Evolutionary conservation across 2,113 vertebrate genomes (phyloP).

Genomic region (Isurus oxyrinchus): DNA sequence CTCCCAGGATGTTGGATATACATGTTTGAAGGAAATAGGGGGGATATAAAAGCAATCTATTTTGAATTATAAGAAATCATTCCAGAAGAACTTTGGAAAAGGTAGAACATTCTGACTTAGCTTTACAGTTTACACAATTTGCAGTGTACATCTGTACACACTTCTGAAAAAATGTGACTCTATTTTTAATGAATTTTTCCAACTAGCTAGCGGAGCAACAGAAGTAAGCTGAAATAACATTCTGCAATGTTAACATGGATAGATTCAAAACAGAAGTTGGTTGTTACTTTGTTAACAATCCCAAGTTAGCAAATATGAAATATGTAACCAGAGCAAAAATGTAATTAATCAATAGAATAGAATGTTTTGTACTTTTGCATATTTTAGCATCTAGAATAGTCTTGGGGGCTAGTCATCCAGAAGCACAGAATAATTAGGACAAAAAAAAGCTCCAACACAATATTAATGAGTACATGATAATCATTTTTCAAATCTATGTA

Average conservation of each 20-base stretch:
- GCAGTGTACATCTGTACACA: neutral
- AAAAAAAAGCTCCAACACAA: neutral
- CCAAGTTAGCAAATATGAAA: neutral
- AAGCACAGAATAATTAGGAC: slow-evolving; percentile 26
- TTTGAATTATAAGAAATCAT: neutral
- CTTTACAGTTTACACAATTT: neutral
- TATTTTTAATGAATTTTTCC: neutral
- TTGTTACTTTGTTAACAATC: neutral
- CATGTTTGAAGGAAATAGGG: neutral
- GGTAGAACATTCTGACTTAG: neutral
- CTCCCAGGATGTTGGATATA: neutral
- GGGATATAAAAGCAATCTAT: neutral
- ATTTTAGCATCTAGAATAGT: slow-evolving; percentile 29
- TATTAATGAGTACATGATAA: slow-evolving; percentile 31
- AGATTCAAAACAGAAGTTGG: neutral
- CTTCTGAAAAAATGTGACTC: neutral
- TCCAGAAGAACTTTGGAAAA: neutral
- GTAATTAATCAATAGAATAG: slow-evolving; percentile 7
- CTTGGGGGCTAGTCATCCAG: slow-evolving; percentile 30
- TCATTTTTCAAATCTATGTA: slow-evolving; percentile 27
- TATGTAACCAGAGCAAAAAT: neutral
- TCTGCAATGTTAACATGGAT: neutral
- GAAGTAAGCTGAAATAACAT: neutral
- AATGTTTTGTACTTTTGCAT: slow-evolving; percentile 28
- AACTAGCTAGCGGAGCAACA: neutral